Percentiles rank a stretch among this genome's conserved stretches.
These are phyloP conservation scores for Argopecten irradians DNA, from an alignment of 1,140 invertebrate genomes.

Conservation along the genomic window DNA sequence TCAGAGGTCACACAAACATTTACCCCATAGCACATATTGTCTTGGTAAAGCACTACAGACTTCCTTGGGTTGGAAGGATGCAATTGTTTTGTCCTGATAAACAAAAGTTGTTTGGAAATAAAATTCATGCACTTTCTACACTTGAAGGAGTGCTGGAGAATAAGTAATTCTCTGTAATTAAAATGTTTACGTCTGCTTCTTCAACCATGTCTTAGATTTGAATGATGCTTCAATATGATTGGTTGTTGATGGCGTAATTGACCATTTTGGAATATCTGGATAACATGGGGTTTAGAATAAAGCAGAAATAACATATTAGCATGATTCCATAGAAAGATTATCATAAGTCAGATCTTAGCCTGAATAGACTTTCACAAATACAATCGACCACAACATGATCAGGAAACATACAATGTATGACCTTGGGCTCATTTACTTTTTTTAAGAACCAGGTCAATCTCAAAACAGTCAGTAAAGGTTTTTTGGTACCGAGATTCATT, in stretches of 20 bases:
- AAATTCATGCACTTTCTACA: too few relatives aligned
- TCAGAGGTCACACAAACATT: not conserved
- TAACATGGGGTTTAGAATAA: not conserved
- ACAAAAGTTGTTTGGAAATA: too few relatives aligned
- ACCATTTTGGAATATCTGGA: not conserved
- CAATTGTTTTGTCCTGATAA: not conserved
- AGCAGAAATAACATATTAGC: not conserved
- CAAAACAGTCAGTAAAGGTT: not conserved
- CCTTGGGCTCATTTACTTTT: not conserved
- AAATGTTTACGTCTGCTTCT: too few relatives aligned
- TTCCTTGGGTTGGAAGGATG: not conserved
- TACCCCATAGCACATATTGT: too few relatives aligned
- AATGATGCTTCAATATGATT: too few relatives aligned
- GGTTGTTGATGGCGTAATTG: not conserved
- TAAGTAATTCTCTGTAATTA: too few relatives aligned
- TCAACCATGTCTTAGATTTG: too few relatives aligned
- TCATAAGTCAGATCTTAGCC: not conserved
- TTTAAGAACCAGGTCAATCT: too few relatives aligned
- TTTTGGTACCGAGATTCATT: not conserved
- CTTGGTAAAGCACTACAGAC: not conserved
- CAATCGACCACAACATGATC: not conserved
- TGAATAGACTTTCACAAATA: not conserved
- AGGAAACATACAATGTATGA: not conserved
- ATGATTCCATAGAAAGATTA: not conserved
- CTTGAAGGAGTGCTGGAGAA: too few relatives aligned